phyloP scores from a whole-genome alignment of 2,113 vertebrate genomes.

The Malurus elegans region DNA sequence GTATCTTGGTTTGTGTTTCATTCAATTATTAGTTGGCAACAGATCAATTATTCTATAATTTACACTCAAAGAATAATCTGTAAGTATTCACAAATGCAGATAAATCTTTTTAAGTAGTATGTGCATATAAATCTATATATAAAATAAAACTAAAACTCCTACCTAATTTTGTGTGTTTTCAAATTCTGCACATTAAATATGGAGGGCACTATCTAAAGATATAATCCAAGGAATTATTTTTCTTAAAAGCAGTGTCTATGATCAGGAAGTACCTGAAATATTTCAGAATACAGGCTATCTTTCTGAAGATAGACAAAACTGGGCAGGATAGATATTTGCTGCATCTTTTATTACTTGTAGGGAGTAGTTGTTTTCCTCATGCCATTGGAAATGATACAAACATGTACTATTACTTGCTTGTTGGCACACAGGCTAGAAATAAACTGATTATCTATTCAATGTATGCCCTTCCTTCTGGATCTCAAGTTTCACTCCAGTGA shows the following conservation, averaged over 20 bases:
- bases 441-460: conserved; percentile 15
- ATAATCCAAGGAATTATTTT: background rate
- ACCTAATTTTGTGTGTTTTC: background rate
- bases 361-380: background rate
- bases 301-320: background rate
- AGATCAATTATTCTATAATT: background rate
- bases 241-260: background rate
- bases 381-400: background rate
- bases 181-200: background rate
- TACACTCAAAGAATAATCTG: background rate
- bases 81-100: background rate
- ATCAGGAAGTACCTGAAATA: background rate
- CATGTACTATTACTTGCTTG: background rate
- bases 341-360: background rate
- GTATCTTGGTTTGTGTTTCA: background rate
- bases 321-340: background rate
- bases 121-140: background rate
- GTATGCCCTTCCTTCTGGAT: background rate
- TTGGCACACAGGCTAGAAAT: background rate
- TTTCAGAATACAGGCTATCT: background rate
- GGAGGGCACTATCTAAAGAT: background rate
- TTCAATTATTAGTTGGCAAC: background rate
- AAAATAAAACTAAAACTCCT: background rate
- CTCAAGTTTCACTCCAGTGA: background rate
- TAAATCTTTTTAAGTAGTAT: background rate